Evolutionary conservation across 2,888 invertebrate species (phyloP).

Genomic region (Pelosia muscerda): DNA sequence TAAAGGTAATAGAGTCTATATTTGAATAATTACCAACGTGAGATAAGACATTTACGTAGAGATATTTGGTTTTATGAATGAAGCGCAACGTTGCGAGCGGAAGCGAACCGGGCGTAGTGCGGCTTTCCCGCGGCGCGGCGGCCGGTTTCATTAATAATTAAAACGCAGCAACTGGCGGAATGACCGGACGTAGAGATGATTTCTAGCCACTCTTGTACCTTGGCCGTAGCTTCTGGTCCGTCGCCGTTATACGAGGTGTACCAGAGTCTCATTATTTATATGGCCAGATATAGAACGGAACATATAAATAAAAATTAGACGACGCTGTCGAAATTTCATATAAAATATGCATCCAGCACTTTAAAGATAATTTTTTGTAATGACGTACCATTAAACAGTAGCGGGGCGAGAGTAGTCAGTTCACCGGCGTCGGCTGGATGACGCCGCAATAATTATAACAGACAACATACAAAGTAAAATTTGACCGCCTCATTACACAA

Average conservation of each 20-base stretch:
- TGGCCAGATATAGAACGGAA: constrained; percentile 47
- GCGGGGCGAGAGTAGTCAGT: constrained; percentile 62
- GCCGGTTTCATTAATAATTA: constrained; percentile 86
- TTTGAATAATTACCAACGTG: constrained; percentile 48
- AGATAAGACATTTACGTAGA: constrained; percentile 58
- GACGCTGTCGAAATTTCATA: constrained; percentile 40
- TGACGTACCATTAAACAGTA: constrained; percentile 75
- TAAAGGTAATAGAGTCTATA: constrained; percentile 58
- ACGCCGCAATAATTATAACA: constrained; percentile 76
- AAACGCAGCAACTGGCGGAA: constrained; percentile 82
- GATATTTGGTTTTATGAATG: constrained; percentile 81
- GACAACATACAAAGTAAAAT: constrained; percentile 78
- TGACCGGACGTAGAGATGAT: constrained; percentile 84
- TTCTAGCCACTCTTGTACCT: constrained; percentile 77
- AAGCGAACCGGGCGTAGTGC: constrained; percentile 83
- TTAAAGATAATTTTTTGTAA: constrained; percentile 57
- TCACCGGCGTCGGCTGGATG: constrained; percentile 59
- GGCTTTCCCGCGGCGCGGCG: constrained; percentile 81
- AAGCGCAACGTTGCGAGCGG: constrained; percentile 85
- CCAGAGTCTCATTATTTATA: constrained; percentile 45
- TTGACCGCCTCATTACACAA: constrained; percentile 81
- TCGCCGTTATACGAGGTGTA: constrained; percentile 47
- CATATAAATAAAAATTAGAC: constrained; percentile 53
- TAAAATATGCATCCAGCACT: constrained; percentile 51
- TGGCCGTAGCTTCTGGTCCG: constrained; percentile 66